Evolutionary conservation across 1,140 invertebrate species (phyloP).

Genomic region (Maniola jurtina): DNA sequence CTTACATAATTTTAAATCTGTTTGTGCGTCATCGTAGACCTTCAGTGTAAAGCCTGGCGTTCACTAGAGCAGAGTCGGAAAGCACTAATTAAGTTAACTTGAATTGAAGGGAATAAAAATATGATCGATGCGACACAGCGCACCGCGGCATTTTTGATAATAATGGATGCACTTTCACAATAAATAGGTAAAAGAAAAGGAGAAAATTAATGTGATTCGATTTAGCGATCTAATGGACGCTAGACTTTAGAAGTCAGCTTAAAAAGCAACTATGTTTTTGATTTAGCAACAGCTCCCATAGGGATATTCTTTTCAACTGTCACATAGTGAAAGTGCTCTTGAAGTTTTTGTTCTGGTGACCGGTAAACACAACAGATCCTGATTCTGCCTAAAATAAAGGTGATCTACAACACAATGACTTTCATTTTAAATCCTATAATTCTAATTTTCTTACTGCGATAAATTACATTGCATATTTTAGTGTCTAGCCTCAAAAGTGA

Average conservation of each 20-base stretch:
- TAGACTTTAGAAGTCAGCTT: background rate
- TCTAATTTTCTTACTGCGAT: background rate
- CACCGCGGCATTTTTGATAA: too few species aligned
- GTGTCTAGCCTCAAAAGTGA: background rate
- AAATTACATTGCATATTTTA: background rate
- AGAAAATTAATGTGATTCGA: too few species aligned
- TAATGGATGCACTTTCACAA: too few species aligned
- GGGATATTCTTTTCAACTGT: slow-evolving; percentile 9
- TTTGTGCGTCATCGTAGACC: too few species aligned
- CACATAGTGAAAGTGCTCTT: slow-evolving; percentile 16
- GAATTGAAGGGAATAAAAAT: too few species aligned
- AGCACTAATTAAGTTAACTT: too few species aligned
- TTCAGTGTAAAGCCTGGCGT: too few species aligned
- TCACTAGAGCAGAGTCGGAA: too few species aligned
- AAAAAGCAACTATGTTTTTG: background rate
- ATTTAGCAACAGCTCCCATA: slow-evolving; percentile 22
- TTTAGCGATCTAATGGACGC: too few species aligned
- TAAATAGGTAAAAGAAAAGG: too few species aligned
- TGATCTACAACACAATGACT: slow-evolving; percentile 47
- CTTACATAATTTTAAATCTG: background rate
- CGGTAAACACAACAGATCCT: slow-evolving; percentile 32
- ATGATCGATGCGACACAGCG: too few species aligned
- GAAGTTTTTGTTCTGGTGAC: slow-evolving; percentile 3
- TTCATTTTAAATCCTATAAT: slow-evolving; percentile 9
- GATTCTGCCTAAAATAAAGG: slow-evolving; percentile 64